Percentiles rank a stretch among this genome's conserved stretches.
Evolutionary conservation across 2,888 invertebrate genomes (phyloP).

Genomic region (Tortrix viridana): DNA sequence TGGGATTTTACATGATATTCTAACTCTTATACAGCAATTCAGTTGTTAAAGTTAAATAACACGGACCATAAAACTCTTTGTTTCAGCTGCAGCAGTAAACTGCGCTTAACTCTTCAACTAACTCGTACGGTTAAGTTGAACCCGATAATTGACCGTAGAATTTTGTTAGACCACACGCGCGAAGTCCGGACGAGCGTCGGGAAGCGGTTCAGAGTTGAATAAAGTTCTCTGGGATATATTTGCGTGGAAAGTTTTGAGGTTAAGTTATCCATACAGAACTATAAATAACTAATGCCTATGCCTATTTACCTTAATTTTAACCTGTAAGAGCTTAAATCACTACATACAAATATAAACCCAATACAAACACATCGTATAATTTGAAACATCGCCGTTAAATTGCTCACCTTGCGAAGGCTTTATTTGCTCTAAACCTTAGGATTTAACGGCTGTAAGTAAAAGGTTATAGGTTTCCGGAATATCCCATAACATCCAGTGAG

Average conservation of each 20-base stretch:
- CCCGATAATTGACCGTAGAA: constrained; percentile 16
- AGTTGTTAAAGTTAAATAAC: neutral
- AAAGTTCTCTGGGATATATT: no score
- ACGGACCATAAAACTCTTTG: no score
- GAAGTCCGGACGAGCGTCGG: neutral
- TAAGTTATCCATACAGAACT: no score
- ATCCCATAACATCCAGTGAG: neutral
- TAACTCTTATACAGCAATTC: neutral
- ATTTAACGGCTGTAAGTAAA: constrained; percentile 1
- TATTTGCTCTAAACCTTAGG: constrained; percentile 8
- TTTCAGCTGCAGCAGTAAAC: no score
- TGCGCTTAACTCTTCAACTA: neutral
- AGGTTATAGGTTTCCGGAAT: constrained; percentile 3
- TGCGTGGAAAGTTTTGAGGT: no score
- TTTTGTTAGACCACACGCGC: constrained; percentile 1
- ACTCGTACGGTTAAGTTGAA: neutral
- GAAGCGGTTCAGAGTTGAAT: no score
- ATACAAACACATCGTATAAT: neutral
- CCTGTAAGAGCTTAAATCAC: no score
- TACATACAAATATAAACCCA: no score
- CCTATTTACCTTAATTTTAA: no score
- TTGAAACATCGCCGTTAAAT: neutral
- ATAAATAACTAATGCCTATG: no score
- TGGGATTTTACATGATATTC: no score
- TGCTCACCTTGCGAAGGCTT: constrained; percentile 1